Evolutionary conservation across 2,797 vertebrate genomes (phyloP).

Genomic region (Tolypeutes matacus): DNA sequence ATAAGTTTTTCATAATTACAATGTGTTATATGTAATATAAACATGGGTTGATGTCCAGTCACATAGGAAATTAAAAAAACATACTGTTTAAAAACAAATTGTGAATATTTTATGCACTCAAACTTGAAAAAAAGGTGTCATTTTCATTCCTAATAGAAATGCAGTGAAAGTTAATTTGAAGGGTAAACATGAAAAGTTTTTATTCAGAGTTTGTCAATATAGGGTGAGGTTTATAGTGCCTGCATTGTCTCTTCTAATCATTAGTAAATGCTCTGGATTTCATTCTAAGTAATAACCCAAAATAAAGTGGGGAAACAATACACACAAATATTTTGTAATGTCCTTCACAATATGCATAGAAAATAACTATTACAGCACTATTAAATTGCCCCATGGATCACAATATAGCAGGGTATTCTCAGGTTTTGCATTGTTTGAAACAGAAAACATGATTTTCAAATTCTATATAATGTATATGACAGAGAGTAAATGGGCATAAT

Average conservation of each 20-base stretch:
- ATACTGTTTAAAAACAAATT: no score
- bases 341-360: neutral
- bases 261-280: neutral
- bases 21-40: no score
- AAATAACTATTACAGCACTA: neutral
- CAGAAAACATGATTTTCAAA: accelerated
- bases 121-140: neutral
- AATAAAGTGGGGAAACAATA: neutral
- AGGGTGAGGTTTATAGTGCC: neutral
- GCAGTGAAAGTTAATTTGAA: neutral
- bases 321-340: neutral
- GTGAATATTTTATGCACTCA: neutral
- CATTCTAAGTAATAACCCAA: neutral
- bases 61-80: no score
- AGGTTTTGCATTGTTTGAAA: neutral
- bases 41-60: no score
- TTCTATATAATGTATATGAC: neutral
- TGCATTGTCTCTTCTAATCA: neutral
- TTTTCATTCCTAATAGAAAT: neutral
- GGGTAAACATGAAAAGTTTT: neutral
- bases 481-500: neutral
- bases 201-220: neutral
- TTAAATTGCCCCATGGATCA: neutral
- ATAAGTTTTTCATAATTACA: neutral
- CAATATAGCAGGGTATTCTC: neutral